Conservation (phyloP, 2,113 vertebrate species). For the Lamprologus sp. region DNA sequence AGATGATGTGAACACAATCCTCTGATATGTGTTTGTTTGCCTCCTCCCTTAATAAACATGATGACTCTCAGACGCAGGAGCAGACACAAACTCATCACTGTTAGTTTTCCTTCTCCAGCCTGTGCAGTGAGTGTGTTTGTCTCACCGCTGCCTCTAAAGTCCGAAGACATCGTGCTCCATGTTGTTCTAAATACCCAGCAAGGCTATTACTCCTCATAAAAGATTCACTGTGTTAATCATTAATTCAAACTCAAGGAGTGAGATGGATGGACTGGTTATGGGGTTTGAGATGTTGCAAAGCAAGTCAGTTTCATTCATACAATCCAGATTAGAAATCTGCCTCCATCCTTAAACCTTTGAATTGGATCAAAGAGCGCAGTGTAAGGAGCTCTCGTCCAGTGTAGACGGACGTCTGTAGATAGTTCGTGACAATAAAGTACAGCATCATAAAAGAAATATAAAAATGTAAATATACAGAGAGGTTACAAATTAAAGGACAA, state of each 20-base stretch:
- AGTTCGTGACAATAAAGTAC: not conserved
- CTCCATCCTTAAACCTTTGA: not conserved
- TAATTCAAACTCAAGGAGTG: conserved; percentile 44
- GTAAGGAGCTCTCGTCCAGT: accelerated
- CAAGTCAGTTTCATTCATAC: not conserved
- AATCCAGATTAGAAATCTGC: not conserved
- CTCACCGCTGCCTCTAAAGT: not conserved
- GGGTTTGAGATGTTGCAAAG: not conserved
- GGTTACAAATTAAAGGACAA: not conserved
- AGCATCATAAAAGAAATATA: not conserved
- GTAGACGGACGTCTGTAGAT: accelerated
- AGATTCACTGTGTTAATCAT: not conserved
- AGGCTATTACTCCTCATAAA: conserved; percentile 52
- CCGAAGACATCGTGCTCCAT: conserved; percentile 11
- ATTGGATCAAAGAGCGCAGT: not conserved
- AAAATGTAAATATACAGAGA: not conserved
- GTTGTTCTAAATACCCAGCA: conserved; percentile 30
- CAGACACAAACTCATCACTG: not conserved
- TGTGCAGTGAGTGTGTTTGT: not conserved
- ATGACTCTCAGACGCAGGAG: not conserved
- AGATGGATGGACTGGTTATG: not conserved
- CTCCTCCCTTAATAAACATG: not conserved
- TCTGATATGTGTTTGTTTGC: conserved; percentile 1
- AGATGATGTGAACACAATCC: not conserved
- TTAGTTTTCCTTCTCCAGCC: not conserved